Evolutionary conservation across 2,113 vertebrate genomes (phyloP).

Genomic region (Psephotus haematonotus): DNA sequence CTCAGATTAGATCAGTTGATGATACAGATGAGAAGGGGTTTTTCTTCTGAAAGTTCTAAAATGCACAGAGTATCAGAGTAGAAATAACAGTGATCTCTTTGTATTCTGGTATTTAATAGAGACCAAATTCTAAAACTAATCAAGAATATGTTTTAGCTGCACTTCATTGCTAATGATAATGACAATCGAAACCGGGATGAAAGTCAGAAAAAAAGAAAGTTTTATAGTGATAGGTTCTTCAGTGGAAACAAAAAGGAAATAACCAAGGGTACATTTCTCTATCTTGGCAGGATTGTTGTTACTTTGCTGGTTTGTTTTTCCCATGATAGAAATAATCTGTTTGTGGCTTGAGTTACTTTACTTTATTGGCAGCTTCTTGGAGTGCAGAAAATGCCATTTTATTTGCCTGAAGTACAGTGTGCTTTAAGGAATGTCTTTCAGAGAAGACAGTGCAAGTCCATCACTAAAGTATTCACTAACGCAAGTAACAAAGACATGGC

Average conservation of each 20-base stretch:
- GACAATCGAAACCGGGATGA: not conserved
- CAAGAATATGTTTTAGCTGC: not conserved
- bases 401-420: not conserved
- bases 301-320: not conserved
- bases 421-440: not conserved
- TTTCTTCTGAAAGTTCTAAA: not conserved
- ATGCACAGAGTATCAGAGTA: not conserved
- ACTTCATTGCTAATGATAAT: not conserved
- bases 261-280: not conserved
- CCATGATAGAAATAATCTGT: not conserved
- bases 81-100: not conserved
- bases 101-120: not conserved
- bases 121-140: not conserved
- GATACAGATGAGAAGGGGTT: not conserved
- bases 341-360: not conserved
- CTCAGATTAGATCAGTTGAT: not conserved
- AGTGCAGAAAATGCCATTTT: not conserved
- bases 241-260: not conserved
- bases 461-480: not conserved
- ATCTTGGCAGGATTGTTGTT: not conserved
- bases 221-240: not conserved
- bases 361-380: not conserved
- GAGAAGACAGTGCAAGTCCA: not conserved
- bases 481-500: not conserved
- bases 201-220: not conserved